phyloP scores from a whole-genome alignment of 2,888 invertebrate genomes.

The Incurvaria masculella region DNA sequence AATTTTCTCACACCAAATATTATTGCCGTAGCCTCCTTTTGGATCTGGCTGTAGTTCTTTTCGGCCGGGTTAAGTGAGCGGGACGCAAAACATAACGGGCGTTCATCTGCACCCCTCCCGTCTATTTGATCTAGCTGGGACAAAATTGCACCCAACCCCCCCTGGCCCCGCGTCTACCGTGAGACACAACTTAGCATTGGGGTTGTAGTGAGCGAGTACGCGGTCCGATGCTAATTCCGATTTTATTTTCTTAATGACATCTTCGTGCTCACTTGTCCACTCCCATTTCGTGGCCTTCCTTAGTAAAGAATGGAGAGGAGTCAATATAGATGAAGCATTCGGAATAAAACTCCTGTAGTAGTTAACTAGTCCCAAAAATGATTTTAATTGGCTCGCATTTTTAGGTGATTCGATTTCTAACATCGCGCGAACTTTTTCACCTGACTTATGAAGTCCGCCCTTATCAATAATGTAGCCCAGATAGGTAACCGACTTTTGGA shows the following conservation, averaged over 20 bases:
- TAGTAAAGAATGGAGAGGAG: slow-evolving; percentile 10
- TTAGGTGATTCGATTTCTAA: slow-evolving; percentile 11
- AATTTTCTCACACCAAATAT: no score
- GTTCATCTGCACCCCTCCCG: no score
- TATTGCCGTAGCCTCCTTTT: no score
- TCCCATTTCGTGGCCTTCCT: slow-evolving; percentile 6
- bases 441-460: slow-evolving; percentile 13
- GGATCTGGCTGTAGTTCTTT: no score
- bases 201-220: slow-evolving; percentile 14
- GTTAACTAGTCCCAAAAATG: slow-evolving; percentile 17
- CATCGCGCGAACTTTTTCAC: slow-evolving; percentile 14
- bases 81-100: no score
- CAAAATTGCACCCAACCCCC: no score
- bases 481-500: slow-evolving; percentile 12
- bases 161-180: no score
- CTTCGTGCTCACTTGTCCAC: slow-evolving; percentile 7
- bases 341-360: slow-evolving; percentile 16
- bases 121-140: no score
- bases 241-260: slow-evolving; percentile 6
- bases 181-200: slow-evolving; percentile 13
- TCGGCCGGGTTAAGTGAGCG: no score
- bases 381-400: slow-evolving; percentile 15
- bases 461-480: slow-evolving; percentile 14
- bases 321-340: slow-evolving; percentile 11
- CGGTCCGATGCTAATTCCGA: slow-evolving; percentile 9